Base-by-base conservation (phyloP, 2,113 vertebrate species). In the Pluvianellus socialis region DNA sequence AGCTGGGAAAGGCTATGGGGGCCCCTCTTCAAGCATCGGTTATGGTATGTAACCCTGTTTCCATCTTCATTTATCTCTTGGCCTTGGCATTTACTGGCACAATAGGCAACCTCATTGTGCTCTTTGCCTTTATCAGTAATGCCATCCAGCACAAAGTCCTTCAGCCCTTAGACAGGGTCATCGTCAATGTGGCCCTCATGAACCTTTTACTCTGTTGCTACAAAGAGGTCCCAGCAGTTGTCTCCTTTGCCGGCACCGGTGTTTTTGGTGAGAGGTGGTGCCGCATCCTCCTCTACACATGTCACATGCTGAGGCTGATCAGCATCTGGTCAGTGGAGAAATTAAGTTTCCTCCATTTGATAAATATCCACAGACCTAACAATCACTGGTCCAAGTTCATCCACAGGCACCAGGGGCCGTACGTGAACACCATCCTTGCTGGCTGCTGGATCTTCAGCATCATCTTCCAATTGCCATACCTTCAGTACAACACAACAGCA, bases 271-370 rank as follows among this genome's bases (percentile, higher is more conserved):
- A 90, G 12, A 47, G n/a, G 6, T 66, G 67, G 3, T 96, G 81
- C 38, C 2, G 3, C 27, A 61, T 92, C 15, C 42, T 96, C 7
- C 56, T 95, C 23, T 96, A 90, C 24, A 58, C n/a, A 0, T 89
- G 79, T 47, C 86, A 88, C 6, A 72, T 71, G 13, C 65, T 95
- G 40, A 62, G 87, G 42, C 18, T 86, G 62, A 75, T 94, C 72
- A 96, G 94, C 50, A 92, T 93, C 47, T 96, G 88, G 66, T 86
- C 96, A 3, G 85, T 80, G 52, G 76, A 91, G 40, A 96, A 95
- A 28, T 50, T 82, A 52, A 95, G 92, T 32, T 93, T 96, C 38
- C 74, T 95, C 16, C 80, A 92, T 40, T 75, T 95, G 82, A 94
- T 94, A 50, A 95, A 96, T 62, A 93, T 87, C 56, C 73, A 67